Conservation (phyloP, 1,140 invertebrate species). For the Probaryconus sp. region DNA sequence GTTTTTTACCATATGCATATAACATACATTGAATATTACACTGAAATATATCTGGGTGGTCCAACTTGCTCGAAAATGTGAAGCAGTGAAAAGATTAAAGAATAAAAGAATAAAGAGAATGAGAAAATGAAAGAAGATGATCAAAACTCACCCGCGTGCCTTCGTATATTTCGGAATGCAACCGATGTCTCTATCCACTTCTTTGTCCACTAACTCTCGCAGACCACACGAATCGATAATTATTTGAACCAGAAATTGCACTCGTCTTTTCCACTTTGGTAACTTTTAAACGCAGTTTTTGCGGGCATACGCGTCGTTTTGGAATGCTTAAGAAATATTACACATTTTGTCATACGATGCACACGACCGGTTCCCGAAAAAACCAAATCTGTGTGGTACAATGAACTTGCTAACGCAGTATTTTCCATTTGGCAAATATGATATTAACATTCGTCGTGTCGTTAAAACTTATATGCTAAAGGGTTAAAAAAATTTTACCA, state of each 20-base stretch:
- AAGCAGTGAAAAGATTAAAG: slow-evolving; percentile 67
- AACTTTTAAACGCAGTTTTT: slow-evolving; percentile 71
- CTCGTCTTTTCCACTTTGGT: slow-evolving; percentile 72
- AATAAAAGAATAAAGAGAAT: slow-evolving; percentile 62
- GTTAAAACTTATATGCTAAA: too few species aligned
- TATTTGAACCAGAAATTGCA: slow-evolving; percentile 75
- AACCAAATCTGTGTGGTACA: slow-evolving; percentile 40
- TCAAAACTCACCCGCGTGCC: slow-evolving; percentile 69
- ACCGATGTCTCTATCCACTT: slow-evolving; percentile 78
- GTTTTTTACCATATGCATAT: too few species aligned
- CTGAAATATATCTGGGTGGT: slow-evolving; percentile 69
- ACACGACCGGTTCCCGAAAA: slow-evolving; percentile 62
- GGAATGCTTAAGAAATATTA: slow-evolving; percentile 67
- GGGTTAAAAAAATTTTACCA: too few species aligned
- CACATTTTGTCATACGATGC: slow-evolving; percentile 65
- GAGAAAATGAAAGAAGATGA: slow-evolving; percentile 63
- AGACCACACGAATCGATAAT: slow-evolving; percentile 79
- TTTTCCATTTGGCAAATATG: too few species aligned
- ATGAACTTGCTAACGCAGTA: slow-evolving; percentile 4
- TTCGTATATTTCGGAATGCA: slow-evolving; percentile 74
- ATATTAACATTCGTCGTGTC: too few species aligned
- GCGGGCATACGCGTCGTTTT: slow-evolving; percentile 42
- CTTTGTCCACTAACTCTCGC: slow-evolving; percentile 65
- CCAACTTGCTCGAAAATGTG: slow-evolving; percentile 70
- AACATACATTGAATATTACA: slow-evolving; percentile 64